phyloP scores from a whole-genome alignment of 2,888 invertebrate genomes.

The Silvanus unidentatus region DNA sequence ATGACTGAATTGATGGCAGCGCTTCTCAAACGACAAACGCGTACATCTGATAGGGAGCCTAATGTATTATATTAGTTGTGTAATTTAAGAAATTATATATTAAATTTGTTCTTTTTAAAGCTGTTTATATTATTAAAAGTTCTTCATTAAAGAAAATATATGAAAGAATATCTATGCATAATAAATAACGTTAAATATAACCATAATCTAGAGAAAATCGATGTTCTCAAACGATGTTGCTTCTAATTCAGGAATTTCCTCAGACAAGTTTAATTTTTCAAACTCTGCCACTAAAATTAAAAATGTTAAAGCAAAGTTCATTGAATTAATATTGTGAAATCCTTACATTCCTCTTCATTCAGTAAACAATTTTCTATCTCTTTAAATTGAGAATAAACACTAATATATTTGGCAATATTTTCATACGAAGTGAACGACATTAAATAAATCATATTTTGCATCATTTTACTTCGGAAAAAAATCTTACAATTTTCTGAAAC shows the following conservation, averaged over 20 bases:
- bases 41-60: too few relatives aligned
- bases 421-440: constrained; percentile 31
- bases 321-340: neutral
- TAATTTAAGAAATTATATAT: neutral
- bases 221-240: constrained; percentile 17
- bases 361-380: constrained; percentile 23
- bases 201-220: constrained; percentile 13
- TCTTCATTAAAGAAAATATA: neutral
- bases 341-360: neutral
- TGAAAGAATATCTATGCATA: too few relatives aligned
- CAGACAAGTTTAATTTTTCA: constrained; percentile 24
- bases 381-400: constrained; percentile 31
- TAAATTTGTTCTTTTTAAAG: neutral
- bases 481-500: constrained; percentile 20
- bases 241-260: constrained; percentile 23
- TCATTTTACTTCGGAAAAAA: constrained; percentile 20
- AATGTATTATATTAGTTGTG: neutral
- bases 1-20: neutral
- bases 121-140: neutral
- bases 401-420: constrained; percentile 30
- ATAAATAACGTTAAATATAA: too few relatives aligned
- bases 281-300: constrained; percentile 22
- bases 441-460: constrained; percentile 22
- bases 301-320: constrained; percentile 4
- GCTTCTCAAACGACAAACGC: neutral